A percentile compares a stretch with the other conserved stretches of the same genome.
Evolutionary conservation across 2,888 invertebrate genomes (phyloP).

Genomic region (Dolomedes plantarius): DNA sequence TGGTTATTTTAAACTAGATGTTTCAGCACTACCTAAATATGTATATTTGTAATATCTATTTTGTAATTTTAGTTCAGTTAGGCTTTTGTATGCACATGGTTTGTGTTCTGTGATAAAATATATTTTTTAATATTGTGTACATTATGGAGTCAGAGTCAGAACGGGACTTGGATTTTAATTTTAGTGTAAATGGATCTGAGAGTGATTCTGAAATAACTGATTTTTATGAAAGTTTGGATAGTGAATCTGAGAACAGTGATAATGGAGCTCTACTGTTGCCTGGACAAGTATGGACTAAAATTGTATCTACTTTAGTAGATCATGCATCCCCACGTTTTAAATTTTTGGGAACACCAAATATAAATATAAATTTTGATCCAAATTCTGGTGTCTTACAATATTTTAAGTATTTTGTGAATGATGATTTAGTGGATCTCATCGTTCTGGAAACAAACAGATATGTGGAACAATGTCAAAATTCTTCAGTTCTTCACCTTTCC

Average conservation of each 20-base stretch:
- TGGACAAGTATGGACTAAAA: neutral
- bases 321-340: neutral
- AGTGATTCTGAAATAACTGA: slow-evolving; percentile 3
- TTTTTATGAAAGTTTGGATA: slow-evolving; percentile 1
- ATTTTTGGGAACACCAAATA: neutral
- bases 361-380: neutral
- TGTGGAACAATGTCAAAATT: neutral
- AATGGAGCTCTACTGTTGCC: neutral
- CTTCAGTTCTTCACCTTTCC: neutral
- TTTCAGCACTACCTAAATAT: neutral
- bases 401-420: neutral
- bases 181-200: neutral
- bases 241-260: neutral
- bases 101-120: neutral
- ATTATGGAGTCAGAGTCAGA: neutral
- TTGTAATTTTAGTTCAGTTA: too few relatives aligned
- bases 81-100: neutral
- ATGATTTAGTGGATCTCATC: neutral
- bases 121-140: neutral
- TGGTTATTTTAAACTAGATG: slow-evolving; percentile 5
- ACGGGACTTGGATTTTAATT: neutral
- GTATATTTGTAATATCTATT: neutral
- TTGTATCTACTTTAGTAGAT: neutral
- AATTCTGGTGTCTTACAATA: neutral
- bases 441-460: neutral